Conservation (phyloP, 1,140 invertebrate species). For the Heliothis subflexa region DNA sequence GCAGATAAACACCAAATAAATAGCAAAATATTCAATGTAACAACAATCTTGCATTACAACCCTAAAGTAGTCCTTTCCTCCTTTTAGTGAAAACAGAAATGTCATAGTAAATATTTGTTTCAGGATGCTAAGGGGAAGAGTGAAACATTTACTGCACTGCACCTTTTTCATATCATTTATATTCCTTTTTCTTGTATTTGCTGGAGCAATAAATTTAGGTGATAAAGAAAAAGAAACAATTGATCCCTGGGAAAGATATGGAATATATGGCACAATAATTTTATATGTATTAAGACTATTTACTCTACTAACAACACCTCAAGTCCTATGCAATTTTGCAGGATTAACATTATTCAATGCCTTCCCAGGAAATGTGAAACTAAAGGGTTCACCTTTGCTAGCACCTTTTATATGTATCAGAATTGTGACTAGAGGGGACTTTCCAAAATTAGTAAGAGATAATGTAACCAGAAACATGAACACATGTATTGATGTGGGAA, state of each 20-base stretch:
- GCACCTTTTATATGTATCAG: constrained; percentile 98
- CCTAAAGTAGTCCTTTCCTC: too few relatives aligned
- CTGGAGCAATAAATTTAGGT: constrained; percentile 91
- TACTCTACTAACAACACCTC: constrained; percentile 95
- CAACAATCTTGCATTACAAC: too few relatives aligned
- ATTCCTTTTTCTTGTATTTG: constrained; percentile 91
- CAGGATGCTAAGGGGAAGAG: constrained; percentile 83
- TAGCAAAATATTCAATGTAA: too few relatives aligned
- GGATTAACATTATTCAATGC: constrained; percentile 97
- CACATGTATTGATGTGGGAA: constrained; percentile 94
- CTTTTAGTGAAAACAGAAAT: too few relatives aligned
- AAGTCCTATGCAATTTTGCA: constrained; percentile 96
- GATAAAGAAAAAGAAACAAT: constrained; percentile 87
- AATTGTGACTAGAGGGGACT: constrained; percentile 98
- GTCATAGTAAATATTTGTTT: constrained; percentile 63
- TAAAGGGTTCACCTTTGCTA: constrained; percentile 95
- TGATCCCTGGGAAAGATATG: constrained; percentile 94
- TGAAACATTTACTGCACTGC: constrained; percentile 90
- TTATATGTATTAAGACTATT: constrained; percentile 94
- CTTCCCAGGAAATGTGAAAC: constrained; percentile 96
- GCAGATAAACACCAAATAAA: too few relatives aligned
- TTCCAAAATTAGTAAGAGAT: constrained; percentile 95
- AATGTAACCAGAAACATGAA: constrained; percentile 97
- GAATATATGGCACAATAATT: constrained; percentile 89
- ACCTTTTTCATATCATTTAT: constrained; percentile 91